These are phyloP conservation scores for Drosophila pseudotalamancana DNA, from an alignment of 2,888 invertebrate species.

Conservation along the genomic window DNA sequence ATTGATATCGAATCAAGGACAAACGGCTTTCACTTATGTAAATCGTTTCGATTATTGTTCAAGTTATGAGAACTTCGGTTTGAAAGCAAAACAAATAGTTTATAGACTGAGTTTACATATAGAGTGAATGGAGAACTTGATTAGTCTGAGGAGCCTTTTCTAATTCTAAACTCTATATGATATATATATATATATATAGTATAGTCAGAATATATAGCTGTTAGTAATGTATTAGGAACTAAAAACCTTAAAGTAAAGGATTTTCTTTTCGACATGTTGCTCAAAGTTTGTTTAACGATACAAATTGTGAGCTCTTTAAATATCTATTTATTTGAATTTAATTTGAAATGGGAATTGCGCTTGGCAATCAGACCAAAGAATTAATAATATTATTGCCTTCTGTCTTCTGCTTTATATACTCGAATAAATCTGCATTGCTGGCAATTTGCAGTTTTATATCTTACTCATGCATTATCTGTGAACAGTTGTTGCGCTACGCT, in stretches of 20 bases:
- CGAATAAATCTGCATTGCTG: constrained; percentile 33
- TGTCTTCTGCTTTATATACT: constrained; percentile 8
- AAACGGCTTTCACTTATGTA: background rate
- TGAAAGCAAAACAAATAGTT: too few relatives aligned
- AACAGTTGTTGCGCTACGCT: constrained; percentile 45
- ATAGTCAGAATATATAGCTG: too few relatives aligned
- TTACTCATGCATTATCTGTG: constrained; percentile 36
- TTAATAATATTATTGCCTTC: constrained; percentile 19
- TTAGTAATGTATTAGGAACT: too few relatives aligned
- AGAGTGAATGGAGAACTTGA: too few relatives aligned
- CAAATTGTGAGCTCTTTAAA: background rate
- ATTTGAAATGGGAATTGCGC: background rate
- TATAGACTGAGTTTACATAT: too few relatives aligned
- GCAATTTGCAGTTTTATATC: constrained; percentile 34
- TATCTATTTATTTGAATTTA: constrained; percentile 3
- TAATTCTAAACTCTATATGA: too few relatives aligned
- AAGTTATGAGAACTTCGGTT: too few relatives aligned
- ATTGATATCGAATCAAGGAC: constrained; percentile 2
- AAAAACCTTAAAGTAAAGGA: too few relatives aligned
- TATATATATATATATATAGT: too few relatives aligned
- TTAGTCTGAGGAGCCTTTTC: too few relatives aligned
- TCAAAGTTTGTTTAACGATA: too few relatives aligned
- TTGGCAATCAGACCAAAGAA: constrained; percentile 17
- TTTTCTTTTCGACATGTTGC: too few relatives aligned
- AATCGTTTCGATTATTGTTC: background rate